Evolutionary conservation across 37 sponge, comb jelly and placozoan genomes (phyloP), one percentile per base, ranked within the genome.

Genomic region (Aphrocallistes beatrix): DNA sequence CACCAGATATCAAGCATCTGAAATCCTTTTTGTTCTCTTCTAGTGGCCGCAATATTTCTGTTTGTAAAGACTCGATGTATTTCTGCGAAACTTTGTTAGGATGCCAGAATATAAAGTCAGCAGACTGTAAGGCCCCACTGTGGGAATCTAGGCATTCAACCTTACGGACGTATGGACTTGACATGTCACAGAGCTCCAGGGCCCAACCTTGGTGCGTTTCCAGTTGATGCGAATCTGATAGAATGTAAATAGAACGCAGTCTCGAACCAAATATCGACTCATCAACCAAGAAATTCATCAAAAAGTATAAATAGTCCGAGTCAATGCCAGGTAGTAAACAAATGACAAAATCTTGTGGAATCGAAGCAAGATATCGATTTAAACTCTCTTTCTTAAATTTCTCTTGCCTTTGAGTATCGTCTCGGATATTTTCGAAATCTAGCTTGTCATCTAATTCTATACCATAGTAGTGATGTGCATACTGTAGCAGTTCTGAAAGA

Each of bases 401-500:
- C n/a, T 60, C 75, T 30, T 60, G 75, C 21, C n/a, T 82, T 16
- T 17, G 83, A 34, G 40, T 82, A 37, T 82, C 83, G 21, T 3
- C 9, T 1, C 42, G 10, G 83, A 39, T 38, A 17, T 38, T 17
- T 23, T 87, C 88, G 30, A 40, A 30, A 0, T 84, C 87, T 0
- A 47, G 23, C 3, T 38, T 32, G 3, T 85, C 84, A 49, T 39
- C 84, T 1, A 85, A 82, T 25, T 34, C 13, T 0, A 91, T 50
- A 13, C 47, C 40, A 86, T 96, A 90, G 87, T 93, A 96, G 50
- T 93, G 94, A 0, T 25, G 38, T 19, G 91, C 89, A 84, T 94
- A 94, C 36, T 92, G 84, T 34, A 88, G 87, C 47, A 97, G 92
- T 1, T 94, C 94, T 16, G 45, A 81, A 34, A 90, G 81, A 6